Evolutionary conservation across 2,888 invertebrate genomes (phyloP).

Genomic region (Leptopilina myrica): DNA sequence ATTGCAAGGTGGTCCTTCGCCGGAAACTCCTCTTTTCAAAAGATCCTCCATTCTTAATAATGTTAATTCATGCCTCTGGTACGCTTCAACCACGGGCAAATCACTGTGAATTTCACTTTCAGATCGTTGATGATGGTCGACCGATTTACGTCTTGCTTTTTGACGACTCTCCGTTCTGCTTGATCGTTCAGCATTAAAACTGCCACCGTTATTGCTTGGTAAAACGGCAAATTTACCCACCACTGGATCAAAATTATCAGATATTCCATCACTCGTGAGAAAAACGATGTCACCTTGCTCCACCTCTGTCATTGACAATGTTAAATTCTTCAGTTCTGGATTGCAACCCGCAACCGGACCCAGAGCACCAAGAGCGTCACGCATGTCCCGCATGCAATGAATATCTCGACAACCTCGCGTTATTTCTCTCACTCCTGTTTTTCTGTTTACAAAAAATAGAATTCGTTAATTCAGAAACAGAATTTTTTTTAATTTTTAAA

Average conservation of each 20-base stretch:
- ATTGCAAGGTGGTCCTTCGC: slow-evolving; percentile 81
- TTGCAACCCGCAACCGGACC: slow-evolving; percentile 91
- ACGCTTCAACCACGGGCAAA: slow-evolving; percentile 84
- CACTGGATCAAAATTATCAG: slow-evolving; percentile 94
- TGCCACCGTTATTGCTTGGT: slow-evolving; percentile 62
- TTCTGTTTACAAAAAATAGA: slow-evolving; percentile 61
- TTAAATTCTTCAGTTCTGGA: slow-evolving; percentile 92
- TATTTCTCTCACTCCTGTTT: slow-evolving; percentile 87
- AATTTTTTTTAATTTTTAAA: too few species aligned
- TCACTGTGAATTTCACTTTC: slow-evolving; percentile 71
- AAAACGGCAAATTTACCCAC: slow-evolving; percentile 89
- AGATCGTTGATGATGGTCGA: slow-evolving; percentile 64
- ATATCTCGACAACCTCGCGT: slow-evolving; percentile 92
- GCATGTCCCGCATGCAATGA: slow-evolving; percentile 89
- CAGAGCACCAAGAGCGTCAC: slow-evolving; percentile 91
- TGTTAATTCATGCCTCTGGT: slow-evolving; percentile 86
- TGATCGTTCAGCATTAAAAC: slow-evolving; percentile 45
- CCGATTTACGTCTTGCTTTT: slow-evolving; percentile 64
- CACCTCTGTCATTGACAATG: slow-evolving; percentile 88
- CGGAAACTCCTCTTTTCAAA: slow-evolving; percentile 82
- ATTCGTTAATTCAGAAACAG: not conserved
- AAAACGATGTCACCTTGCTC: slow-evolving; percentile 90
- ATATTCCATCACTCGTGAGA: slow-evolving; percentile 92
- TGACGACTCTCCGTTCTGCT: slow-evolving; percentile 57
- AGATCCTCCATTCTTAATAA: slow-evolving; percentile 87